phyloP scores from a whole-genome alignment of 1,140 invertebrate species.

The Brachionus koreanus region DNA sequence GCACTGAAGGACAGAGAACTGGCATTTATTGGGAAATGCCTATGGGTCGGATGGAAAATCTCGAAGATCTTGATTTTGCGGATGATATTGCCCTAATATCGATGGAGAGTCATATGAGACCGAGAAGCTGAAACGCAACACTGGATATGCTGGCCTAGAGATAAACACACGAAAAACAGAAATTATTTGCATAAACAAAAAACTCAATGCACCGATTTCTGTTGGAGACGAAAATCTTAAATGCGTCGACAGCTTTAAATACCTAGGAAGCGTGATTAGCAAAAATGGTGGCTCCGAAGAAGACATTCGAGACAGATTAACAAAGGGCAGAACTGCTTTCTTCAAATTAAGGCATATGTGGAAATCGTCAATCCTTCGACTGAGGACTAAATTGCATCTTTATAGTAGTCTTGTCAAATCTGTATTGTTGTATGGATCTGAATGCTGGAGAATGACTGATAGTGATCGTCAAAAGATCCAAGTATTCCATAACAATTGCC shows the following conservation, averaged over 20 bases:
- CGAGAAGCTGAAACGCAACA: constrained; percentile 23
- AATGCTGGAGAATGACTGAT: not conserved
- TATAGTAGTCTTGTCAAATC: not conserved
- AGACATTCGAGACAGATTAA: too few species aligned
- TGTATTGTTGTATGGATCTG: not conserved
- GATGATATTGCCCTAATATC: constrained; percentile 46
- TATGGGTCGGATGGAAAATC: not conserved
- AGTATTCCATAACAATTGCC: not conserved
- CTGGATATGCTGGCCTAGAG: not conserved
- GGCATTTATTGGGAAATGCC: constrained; percentile 46
- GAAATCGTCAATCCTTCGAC: too few species aligned
- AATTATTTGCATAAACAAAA: not conserved
- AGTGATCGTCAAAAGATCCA: not conserved
- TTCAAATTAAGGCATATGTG: too few species aligned
- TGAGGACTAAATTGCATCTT: not conserved
- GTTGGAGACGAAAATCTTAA: too few species aligned
- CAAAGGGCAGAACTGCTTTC: too few species aligned
- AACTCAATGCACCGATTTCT: not conserved
- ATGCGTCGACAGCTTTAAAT: too few species aligned
- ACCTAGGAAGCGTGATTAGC: too few species aligned
- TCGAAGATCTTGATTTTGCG: constrained; percentile 47
- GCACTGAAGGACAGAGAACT: constrained; percentile 9
- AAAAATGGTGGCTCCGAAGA: too few species aligned
- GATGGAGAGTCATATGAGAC: constrained; percentile 45
- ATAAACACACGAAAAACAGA: not conserved